A percentile compares a stretch with the other conserved stretches of the same genome.
These are phyloP conservation scores for Hypercompe scribonia DNA, from an alignment of 2,888 invertebrate genomes.

Conservation along the genomic window DNA sequence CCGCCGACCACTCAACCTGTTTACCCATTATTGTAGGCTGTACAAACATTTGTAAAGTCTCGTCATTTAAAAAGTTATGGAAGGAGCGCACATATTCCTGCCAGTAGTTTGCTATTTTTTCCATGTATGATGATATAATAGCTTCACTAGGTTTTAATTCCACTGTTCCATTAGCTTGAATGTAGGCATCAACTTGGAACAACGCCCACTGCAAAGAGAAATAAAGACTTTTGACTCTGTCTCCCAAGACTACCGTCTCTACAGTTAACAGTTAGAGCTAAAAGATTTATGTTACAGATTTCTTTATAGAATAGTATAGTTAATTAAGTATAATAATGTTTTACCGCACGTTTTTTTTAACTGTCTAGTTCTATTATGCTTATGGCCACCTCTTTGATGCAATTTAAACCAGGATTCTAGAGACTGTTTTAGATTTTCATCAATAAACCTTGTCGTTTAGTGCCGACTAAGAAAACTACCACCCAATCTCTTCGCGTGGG, in stretches of 20 bases:
- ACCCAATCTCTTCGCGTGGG: too few relatives aligned
- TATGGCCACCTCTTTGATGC: background rate
- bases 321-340: background rate
- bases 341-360: background rate
- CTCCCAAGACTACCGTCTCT: too few relatives aligned
- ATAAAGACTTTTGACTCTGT: background rate
- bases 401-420: background rate
- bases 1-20: constrained; percentile 91
- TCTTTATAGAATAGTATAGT: background rate
- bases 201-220: constrained; percentile 85
- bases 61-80: constrained; percentile 90
- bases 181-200: constrained; percentile 87
- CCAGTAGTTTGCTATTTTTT: constrained; percentile 89
- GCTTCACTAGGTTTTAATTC: constrained; percentile 88
- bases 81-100: constrained; percentile 89
- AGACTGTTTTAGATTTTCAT: background rate
- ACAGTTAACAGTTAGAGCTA: too few relatives aligned
- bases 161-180: constrained; percentile 71
- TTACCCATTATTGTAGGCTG: constrained; percentile 95
- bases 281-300: too few relatives aligned
- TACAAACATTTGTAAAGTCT: constrained; percentile 90
- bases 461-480: too few relatives aligned
- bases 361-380: too few relatives aligned
- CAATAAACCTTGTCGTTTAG: too few relatives aligned
- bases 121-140: constrained; percentile 86